Evolutionary conservation across 1,140 invertebrate species (phyloP), one percentile per base, ranked within the genome.

Genomic region (Leptopilina boulardi): DNA sequence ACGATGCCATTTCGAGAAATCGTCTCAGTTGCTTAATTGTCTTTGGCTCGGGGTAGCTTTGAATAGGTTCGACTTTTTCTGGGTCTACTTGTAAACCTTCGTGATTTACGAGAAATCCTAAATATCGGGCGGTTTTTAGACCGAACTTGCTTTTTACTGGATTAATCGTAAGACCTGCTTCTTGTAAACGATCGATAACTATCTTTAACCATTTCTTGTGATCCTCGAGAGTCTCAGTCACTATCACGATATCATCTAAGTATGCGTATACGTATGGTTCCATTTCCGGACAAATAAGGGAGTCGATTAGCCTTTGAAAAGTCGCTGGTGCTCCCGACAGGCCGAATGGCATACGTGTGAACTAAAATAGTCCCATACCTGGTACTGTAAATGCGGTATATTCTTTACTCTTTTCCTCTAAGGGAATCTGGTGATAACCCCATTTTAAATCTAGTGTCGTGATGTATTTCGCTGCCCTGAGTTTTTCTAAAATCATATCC

Each of bases 1-100:
- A 92, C 0, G 84, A 84, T 0, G 88, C 83, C 73, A 92, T 87
- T 0, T 91, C 92, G 13, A 91, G 78, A 75, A 93, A 92, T 54
- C 88, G 75, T 47, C 86, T 10, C 3, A 74, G 18, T 21, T 74
- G 30, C 8, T 18, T 54, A 9, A 76, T 3, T 1, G n/a, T 76
- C 42, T 15, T 71, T 3, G 75, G 70, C 3, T 44, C 70, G 9
- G 75, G 70, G 19, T 76, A 77, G 3, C 3, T 47, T 4, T 1
- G 0, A 15, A 47, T 47, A 0, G 44, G 44, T 4, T 47, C 44
- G 0, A 47, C 26, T 30, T 47, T 47, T 21, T 56, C 51, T 5
- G 51, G 51, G 10, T 56, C 51, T 6, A 56, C 19, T 56, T 56
- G 18, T 1, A 56, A 18, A 9, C 51, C 51, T 4, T 56, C 19